Base-by-base conservation (phyloP, 1,140 invertebrate genomes). In the Drosophila sp. region DNA sequence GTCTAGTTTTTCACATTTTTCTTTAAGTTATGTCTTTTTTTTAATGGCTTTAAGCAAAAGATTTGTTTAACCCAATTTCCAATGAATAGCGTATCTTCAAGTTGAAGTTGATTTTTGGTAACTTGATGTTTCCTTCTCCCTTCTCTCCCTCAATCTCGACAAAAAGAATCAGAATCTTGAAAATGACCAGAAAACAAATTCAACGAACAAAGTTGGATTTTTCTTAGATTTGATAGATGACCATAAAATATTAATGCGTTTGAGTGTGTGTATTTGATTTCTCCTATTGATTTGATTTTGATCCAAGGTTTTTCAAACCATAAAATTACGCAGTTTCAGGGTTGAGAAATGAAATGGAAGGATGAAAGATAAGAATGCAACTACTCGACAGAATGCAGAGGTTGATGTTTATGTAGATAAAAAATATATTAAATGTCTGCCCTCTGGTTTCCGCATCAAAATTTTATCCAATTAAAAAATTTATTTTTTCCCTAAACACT, bases 51-150 rank as follows among this genome's bases (percentile, higher is more conserved):
- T 32, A 40, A 21, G 27, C 7, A 25, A 21, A 9, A 56, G 64
- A 61, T 61, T 74, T 51, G 63, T 79, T 65, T 53, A 72, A 75
- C 75, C 75, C 72, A 75, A 75, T 75, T 78, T 69, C 48, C 65
- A 75, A 14, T 77, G 72, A 78, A 77, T 56, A 46, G 46, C 51
- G 46, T n/a, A 66, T 40, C 32, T 71, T 70, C 14, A 48, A 63
- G 40, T 63, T 70, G 64, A 65, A 11, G n/a, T 38, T 38, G 0
- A 50, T 50, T 34, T 56, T 29, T 41, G 32, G 64, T 73, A 62
- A 69, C 29, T 38, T 38, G 63, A 72, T 53, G 48, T 53, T 16
- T n/a, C n/a, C 16, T 21, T 5, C 18, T 25, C 11, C 46, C 25
- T 0, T n/a, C n/a, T 2, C n/a, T n/a, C 46, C n/a, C 21, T 27